Percentiles rank a stretch among this genome's conserved stretches.
Evolutionary conservation across 2,888 invertebrate genomes (phyloP).

Genomic region (Nineta flava): DNA sequence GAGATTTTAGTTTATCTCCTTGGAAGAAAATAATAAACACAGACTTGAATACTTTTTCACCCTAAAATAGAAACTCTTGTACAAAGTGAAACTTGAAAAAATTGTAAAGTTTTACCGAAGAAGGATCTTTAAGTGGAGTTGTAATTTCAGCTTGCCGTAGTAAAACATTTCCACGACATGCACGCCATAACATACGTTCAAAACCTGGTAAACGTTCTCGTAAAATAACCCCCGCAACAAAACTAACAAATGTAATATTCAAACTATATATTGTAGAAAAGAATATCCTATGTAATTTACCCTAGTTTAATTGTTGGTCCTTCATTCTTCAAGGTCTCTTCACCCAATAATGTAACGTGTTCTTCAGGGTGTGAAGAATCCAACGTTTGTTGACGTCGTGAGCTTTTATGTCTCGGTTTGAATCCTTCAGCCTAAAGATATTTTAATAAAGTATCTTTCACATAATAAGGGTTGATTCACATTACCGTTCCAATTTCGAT

Average conservation of each 20-base stretch:
- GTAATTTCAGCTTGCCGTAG: conserved; percentile 91
- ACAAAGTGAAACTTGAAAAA: neutral
- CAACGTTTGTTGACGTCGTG: conserved; percentile 74
- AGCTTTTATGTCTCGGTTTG: conserved; percentile 7
- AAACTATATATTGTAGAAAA: neutral
- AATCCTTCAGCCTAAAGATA: conserved; percentile 44
- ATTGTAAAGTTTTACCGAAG: conserved; percentile 53
- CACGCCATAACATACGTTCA: conserved; percentile 96
- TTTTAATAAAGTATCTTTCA: conserved; percentile 20
- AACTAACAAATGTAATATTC: conserved; percentile 42
- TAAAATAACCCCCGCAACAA: conserved; percentile 94
- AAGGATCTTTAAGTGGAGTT: conserved; percentile 80
- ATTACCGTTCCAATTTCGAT: too few species aligned
- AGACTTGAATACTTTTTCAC: conserved; percentile 89
- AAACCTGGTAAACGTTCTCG: conserved; percentile 90
- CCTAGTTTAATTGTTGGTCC: conserved; percentile 96
- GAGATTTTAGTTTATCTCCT: conserved; percentile 94
- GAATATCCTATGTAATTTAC: conserved; percentile 43
- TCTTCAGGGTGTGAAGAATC: conserved; percentile 92
- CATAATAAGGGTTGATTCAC: too few species aligned
- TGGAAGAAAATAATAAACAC: conserved; percentile 96
- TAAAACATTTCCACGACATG: conserved; percentile 94
- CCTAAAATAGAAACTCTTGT: conserved; percentile 35
- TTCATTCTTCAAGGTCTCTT: conserved; percentile 86
- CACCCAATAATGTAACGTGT: conserved; percentile 89